Base-by-base conservation (phyloP, 1,140 invertebrate species). In the Bombus pyrosoma region DNA sequence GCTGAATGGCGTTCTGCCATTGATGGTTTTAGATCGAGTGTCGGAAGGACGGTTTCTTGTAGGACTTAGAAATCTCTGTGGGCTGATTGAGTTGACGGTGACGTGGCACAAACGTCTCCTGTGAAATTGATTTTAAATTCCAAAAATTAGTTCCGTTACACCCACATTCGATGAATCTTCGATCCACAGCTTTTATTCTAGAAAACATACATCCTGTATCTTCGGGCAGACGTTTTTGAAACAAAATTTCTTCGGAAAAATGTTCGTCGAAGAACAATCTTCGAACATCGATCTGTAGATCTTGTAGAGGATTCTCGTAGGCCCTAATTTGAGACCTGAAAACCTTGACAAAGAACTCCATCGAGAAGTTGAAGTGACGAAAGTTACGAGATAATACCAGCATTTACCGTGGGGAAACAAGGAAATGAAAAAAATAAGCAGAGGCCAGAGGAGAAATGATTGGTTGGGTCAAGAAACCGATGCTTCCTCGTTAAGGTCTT, bases 401-500 rank as follows among this genome's bases (percentile, higher is more conserved):
- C 37, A 37, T 77, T 77, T 41, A 64, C 37, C 34, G 13, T 37
- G 39, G 22, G 22, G 9, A 22, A 37, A 68, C 8, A 37, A 32
- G 32, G 9, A 39, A 69, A 10, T 18, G n/a, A 66, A 10, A 53
- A 59, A 39, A 6, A 39, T 39, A n/a, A 59, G 12, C 22, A 22
- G 15, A 76, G 74, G 34, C 10, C 39, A 75, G n/a, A 34, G 53
- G 28, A 77, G 75, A 77, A 62, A 62, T 32, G 75, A 77, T 77
- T 59, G 74, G 79, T 79, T 53, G 87, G 76, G 80, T 84, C 72
- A 85, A 80, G 82, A 85, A 83, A 83, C 83, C 39, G 86, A 88
- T 77, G 83, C 87, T 91, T 91, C 88, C 89, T 92, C 90, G 87
- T 91, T 91, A 92, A 92, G 92, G 59, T 91, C 43, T 32, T 41